Percentiles rank a stretch among this genome's conserved stretches.
These are phyloP conservation scores for Serripes groenlandicus DNA, from an alignment of 2,888 invertebrate genomes.

Conservation along the genomic window DNA sequence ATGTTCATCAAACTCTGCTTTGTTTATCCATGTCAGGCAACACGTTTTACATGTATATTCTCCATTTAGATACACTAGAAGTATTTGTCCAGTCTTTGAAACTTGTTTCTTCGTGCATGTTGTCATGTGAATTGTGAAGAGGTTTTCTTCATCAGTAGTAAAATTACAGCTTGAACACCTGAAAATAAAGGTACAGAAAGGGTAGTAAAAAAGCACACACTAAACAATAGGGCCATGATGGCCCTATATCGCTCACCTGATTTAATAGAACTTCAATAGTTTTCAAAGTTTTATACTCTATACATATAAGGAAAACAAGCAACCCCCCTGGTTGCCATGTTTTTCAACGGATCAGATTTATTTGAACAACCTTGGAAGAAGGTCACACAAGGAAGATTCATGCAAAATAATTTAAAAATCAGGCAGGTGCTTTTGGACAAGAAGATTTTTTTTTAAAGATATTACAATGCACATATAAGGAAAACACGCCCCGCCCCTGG, in stretches of 20 bases:
- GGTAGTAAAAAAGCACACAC: not conserved
- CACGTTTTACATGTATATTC: constrained; percentile 52
- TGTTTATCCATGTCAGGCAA: constrained; percentile 37
- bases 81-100: constrained; percentile 12
- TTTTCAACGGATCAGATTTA: not conserved
- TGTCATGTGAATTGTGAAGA: constrained; percentile 61
- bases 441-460: no score
- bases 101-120: constrained; percentile 44
- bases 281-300: not conserved
- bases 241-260: not conserved
- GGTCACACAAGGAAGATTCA: no score
- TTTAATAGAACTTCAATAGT: not conserved
- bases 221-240: constrained; percentile 16
- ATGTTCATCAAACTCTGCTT: constrained; percentile 72
- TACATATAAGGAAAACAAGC: not conserved
- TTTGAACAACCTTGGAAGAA: not conserved
- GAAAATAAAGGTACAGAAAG: constrained; percentile 17
- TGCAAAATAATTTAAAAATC: no score
- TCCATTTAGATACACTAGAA: not conserved
- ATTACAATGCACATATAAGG: no score
- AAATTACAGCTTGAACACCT: constrained; percentile 70
- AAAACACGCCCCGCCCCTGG: no score
- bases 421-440: no score
- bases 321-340: not conserved
- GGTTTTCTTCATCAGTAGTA: constrained; percentile 63